Evolutionary conservation across 2,888 invertebrate species (phyloP), one percentile per base, ranked within the genome.

Genomic region (Meiosimyza platycephala): DNA sequence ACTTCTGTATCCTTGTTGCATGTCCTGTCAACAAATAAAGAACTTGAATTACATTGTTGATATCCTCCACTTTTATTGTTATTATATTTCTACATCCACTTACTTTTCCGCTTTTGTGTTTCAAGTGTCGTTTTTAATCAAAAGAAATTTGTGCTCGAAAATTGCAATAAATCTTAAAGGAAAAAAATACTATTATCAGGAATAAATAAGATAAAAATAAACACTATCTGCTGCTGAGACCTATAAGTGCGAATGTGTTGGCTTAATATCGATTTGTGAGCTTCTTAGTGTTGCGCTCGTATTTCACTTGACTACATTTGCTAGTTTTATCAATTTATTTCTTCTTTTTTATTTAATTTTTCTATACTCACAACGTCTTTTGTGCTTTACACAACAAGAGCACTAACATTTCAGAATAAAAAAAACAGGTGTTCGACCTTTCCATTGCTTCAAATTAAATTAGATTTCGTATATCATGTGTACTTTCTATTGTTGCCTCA

Each of bases 371-470:
- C 11, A 18, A 33, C 6, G 15, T 22, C 28, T 50, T 28, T 51
- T 6, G 6, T 18, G 13, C 50, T 18, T 50, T 12, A 16, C 13
- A 7, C 4, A 28, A 9, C 9, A 9, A 40, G 9, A 40, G 40
- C 2, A 40, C 40, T 13, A 28, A 22, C 51, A 51, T 40, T 60
- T 60, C 28, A 40, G 6, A 1, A 11, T 33, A 22, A 12, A 11
- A 59, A 55, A 47, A 59, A 55, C 18, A 67, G 18, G 16, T 50
- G 57, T 68, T 68, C 57, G 67, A 55, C 67, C 57, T 28, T 68
- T 68, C 50, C 57, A 68, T 59, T 59, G 68, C 68, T 59, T 18
- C 28, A 57, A 68, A 68, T 68, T 51, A 68, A 57, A 68, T 68
- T 57, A 68, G 59, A n/a, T 54, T 59, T 33, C 6, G 16, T 64